Conservation (phyloP, 2,113 vertebrate genomes). For the Phrynocephalus versicolor region DNA sequence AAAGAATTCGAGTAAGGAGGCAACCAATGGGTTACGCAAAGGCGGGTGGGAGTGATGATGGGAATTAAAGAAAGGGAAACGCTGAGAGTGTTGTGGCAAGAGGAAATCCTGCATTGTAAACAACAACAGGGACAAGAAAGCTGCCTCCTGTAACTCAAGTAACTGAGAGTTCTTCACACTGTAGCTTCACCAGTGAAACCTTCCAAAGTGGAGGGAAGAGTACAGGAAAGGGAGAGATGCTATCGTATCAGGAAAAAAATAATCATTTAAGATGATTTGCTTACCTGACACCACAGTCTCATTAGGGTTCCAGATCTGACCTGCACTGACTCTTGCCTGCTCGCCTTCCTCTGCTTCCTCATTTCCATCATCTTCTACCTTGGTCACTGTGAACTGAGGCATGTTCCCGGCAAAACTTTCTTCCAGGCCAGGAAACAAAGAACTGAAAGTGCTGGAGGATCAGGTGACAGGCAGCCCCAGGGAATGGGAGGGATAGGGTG, state of each 20-base stretch:
- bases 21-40: not conserved
- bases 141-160: not conserved
- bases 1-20: not conserved
- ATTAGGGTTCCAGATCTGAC: conserved; percentile 34
- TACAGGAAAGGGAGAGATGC: not conserved
- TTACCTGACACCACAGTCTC: conserved; percentile 31
- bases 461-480: conserved; percentile 56
- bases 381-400: conserved; percentile 75
- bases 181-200: conserved; percentile 1
- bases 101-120: not conserved
- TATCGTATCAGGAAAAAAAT: not conserved
- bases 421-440: not conserved
- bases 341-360: conserved; percentile 19
- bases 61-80: not conserved
- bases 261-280: not conserved
- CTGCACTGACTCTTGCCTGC: not conserved
- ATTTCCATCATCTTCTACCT: conserved; percentile 67
- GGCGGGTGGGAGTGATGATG: not conserved
- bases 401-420: conserved; percentile 41
- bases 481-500: conserved; percentile 41
- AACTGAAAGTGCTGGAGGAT: conserved; percentile 47
- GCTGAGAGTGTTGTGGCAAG: too few relatives aligned
- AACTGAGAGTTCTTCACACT: not conserved
- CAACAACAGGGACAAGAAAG: too few relatives aligned
- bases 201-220: not conserved